Evolutionary conservation across 92 coral and sea anemone species (phyloP), one percentile per base, ranked within the genome.

Genomic region (Ricordea florida): DNA sequence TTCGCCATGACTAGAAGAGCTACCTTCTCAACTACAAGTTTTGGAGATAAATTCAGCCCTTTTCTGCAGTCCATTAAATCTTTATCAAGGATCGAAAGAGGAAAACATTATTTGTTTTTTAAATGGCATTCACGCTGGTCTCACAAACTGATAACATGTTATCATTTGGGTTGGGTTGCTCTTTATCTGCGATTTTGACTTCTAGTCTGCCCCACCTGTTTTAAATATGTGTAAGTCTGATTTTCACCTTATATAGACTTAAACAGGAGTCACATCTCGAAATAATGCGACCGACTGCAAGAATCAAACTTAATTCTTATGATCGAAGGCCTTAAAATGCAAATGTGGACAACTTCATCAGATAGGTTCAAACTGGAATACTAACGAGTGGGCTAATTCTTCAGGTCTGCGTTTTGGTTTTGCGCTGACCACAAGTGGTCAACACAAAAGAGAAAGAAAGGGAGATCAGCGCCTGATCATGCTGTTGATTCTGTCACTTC

Each of bases 391-490:
- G n/a, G n/a, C n/a, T n/a, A n/a, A n/a, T n/a, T n/a, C n/a, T n/a
- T n/a, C n/a, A n/a, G n/a, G n/a, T 17, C 13, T 37, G 10, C 40
- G 16, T 17, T 20, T 56, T 27, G 13, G 42, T 28, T 16, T 25
- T 18, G n/a, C n/a, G n/a, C n/a, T n/a, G n/a, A 55, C 77, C 77
- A 55, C 77, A 70, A 70, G 28, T 23, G 53, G 32, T 41, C 53
- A 26, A 40, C 77, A 38, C 49, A 26, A 69, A 31, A 27, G 1
- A 10, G n/a, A n/a, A n/a, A 10, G 9, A 18, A 30, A 24, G 7
- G 13, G 34, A 18, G 49, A 47, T 3, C 14, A 22, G 30, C 18
- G 7, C 15, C 23, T 45, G 20, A 4, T 3, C 13, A 15, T 4
- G 8, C 4, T 1, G 51, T 44, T 34, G 0, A 21, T 47, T 1